These are phyloP conservation scores for Pachypsylla venusta DNA, from an alignment of 1,140 invertebrate genomes.

Conservation along the genomic window DNA sequence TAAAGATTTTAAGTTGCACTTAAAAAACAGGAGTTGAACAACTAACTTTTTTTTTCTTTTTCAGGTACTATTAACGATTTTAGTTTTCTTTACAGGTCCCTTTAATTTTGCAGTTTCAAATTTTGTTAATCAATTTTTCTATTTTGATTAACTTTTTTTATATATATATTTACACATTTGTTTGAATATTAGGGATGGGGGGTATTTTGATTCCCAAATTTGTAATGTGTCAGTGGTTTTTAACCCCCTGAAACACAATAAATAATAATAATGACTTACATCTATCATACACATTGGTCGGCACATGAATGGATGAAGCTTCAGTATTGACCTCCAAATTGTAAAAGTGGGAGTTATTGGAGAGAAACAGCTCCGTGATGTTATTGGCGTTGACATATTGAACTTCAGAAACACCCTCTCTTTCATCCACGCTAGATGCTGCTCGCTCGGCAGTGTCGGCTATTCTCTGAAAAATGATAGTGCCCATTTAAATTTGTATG, in stretches of 20 bases:
- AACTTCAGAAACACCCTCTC: not conserved
- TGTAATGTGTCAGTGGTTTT: too few species aligned
- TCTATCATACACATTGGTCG: constrained; percentile 86
- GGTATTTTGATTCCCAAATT: too few species aligned
- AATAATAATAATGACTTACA: constrained; percentile 39
- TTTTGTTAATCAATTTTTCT: too few species aligned
- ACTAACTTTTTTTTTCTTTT: too few species aligned
- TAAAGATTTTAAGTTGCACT: too few species aligned
- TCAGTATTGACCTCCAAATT: constrained; percentile 65
- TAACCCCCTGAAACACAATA: not conserved
- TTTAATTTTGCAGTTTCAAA: not conserved
- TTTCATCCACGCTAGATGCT: not conserved
- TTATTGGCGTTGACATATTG: not conserved
- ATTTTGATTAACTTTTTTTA: too few species aligned
- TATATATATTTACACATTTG: too few species aligned
- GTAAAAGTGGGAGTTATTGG: constrained; percentile 54
- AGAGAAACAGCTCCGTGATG: not conserved
- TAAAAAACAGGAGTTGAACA: too few species aligned
- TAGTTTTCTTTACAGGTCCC: too few species aligned
- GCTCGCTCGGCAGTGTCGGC: not conserved
- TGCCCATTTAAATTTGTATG: too few species aligned
- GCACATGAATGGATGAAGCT: constrained; percentile 82
- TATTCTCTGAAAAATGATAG: not conserved
- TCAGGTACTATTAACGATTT: too few species aligned
- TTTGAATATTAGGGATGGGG: too few species aligned